Base-by-base conservation (phyloP, 2,797 vertebrate genomes). In the Caiman crocodilus region DNA sequence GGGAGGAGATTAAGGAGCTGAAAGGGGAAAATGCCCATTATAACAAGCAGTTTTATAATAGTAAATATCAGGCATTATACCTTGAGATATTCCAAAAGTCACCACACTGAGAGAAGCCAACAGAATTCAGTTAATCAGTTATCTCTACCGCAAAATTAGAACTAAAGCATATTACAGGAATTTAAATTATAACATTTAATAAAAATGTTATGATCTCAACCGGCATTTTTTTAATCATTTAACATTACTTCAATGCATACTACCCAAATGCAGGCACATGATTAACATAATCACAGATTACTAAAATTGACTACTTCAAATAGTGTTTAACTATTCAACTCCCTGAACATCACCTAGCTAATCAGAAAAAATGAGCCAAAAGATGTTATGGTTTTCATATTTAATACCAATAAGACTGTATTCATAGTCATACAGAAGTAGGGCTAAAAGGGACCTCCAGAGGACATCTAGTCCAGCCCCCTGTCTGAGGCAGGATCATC, bases 261-360 rank as follows among this genome's bases (percentile, higher is more conserved):
- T 76, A 17, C 55, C 1, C 0, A 25, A 84, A 85, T 0, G 69
- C 64, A 80, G 28, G 78, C 0, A 0, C 4, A 56, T 18, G 1
- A 0, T 21, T 63, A 73, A n/a, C 59, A 30, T 35, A 79, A 55
- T n/a, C 18, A 3, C 18, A 28, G 63, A 28, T 80, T 76, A 76
- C 50, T 79, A 58, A 90, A 89, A 92, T 78, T 14, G 16, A 65
- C 28, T 42, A 32, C 42, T 73, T 17, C 58, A 55, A 50, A n/a
- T n/a, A 6, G 42, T 73, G 42, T 69, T 14, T 17, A 32, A 30
- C 59, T 14, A 4, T 13, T 90, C 82, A 32, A 17, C 60, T 69
- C 69, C 2, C 57, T 79, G 65, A 63, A 77, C 55, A 65, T 79
- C 23, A 16, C 8, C 16, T 1, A 14, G 64, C 32, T 92, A 85